phyloP scores from a whole-genome alignment of 2,797 vertebrate genomes.

The Enteromius afrohamiltoni region DNA sequence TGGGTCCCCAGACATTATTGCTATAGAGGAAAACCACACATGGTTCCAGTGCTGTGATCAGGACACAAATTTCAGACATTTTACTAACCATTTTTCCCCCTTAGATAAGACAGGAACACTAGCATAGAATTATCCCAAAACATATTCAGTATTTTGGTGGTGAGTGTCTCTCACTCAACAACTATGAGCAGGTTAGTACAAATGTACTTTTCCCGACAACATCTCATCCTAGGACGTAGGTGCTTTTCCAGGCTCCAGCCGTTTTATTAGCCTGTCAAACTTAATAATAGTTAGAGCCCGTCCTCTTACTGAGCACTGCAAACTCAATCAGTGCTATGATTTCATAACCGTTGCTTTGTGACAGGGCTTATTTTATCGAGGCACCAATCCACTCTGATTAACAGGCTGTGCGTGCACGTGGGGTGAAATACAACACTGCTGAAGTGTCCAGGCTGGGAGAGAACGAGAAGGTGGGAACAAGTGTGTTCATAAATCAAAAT shows the following conservation, averaged over 20 bases:
- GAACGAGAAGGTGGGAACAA: slow-evolving; percentile 44
- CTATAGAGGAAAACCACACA: background rate
- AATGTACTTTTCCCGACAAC: slow-evolving; percentile 1
- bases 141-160: background rate
- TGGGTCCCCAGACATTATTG: background rate
- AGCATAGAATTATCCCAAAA: background rate
- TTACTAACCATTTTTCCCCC: background rate
- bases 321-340: slow-evolving; percentile 86
- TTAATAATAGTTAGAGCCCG: slow-evolving; percentile 79
- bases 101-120: background rate
- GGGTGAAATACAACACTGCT: slow-evolving; percentile 71
- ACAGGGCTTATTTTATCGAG: slow-evolving; percentile 87
- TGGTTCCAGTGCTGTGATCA: background rate
- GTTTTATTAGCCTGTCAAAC: slow-evolving; percentile 82
- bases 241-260: background rate
- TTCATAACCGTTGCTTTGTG: slow-evolving; percentile 88
- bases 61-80: background rate
- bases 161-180: background rate
- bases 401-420: slow-evolving; percentile 60
- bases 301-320: slow-evolving; percentile 69
- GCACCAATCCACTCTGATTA: slow-evolving; percentile 83
- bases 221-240: background rate
- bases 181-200: slow-evolving; percentile 10
- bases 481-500: slow-evolving; percentile 75
- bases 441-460: slow-evolving; percentile 63